Evolutionary conservation across 2,888 invertebrate species (phyloP), one percentile per base, ranked within the genome.

Genomic region (Drosophila leonis): DNA sequence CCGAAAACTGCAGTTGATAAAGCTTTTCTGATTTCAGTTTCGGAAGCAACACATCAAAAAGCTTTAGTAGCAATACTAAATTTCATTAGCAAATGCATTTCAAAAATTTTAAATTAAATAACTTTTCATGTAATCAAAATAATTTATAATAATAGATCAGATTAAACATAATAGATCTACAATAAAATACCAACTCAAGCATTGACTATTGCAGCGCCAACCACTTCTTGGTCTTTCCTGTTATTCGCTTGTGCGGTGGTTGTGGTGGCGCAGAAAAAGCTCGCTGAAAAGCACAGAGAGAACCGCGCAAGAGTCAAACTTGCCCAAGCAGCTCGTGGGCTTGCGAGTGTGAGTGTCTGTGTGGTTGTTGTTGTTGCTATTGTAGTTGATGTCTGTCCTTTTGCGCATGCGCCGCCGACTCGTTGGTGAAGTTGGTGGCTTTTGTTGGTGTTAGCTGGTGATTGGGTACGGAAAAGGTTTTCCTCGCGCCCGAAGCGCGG

Each of bases 341-440:
- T 18, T 39, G 24, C 31, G 31, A 24, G 49, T 37, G 48, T 41
- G 44, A 44, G 39, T 42, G 42, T 24, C 29, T 39, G 44, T 59
- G 54, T 41, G 48, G 33, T 12, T 31, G 41, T 41, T 54, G 59
- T 44, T 44, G 51, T 42, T 62, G 39, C 15, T 20, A 24, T 42
- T 60, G 20, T 27, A n/a, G 67, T 44, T 49, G 48, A 10, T 42
- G 18, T 68, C 81, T 66, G 83, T 86, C 87, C 81, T 86, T 80
- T 86, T 69, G 76, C 69, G 69, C 69, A 62, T 69, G 79, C 65
- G 80, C 66, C 51, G 64, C 48, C 55, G 65, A 80, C 70, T 80
- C 65, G 90, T 85, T 84, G 90, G 90, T 84, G 84, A 85, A 84
- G 90, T 88, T 78, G 77, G 20, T 88, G 75, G 77, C 24, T 63